Conservation (phyloP, 2,888 invertebrate species). For the Drosophila hawaiiensis region DNA sequence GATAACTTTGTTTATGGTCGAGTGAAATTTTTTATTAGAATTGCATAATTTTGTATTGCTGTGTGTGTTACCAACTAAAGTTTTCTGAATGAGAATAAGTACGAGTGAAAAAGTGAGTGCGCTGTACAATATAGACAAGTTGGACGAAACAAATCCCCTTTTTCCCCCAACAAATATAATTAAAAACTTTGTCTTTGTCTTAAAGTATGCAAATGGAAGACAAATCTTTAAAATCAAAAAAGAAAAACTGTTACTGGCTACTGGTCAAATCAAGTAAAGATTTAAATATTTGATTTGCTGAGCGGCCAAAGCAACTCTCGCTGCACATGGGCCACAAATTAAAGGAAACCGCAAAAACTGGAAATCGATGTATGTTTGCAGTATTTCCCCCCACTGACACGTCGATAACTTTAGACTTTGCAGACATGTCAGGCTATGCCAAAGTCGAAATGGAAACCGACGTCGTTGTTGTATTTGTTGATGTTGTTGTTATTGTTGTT, state of each 20-base stretch:
- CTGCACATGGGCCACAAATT: constrained; percentile 13
- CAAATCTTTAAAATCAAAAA: not conserved
- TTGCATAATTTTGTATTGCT: too few relatives aligned
- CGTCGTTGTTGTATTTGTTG: constrained; percentile 22
- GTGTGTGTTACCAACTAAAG: too few relatives aligned
- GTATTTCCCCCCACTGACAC: constrained; percentile 58
- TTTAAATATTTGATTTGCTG: constrained; percentile 11
- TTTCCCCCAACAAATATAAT: too few relatives aligned
- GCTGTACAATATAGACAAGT: too few relatives aligned
- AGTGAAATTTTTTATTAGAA: too few relatives aligned
- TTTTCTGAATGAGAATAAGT: too few relatives aligned
- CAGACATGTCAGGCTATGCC: constrained; percentile 71
- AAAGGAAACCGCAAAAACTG: constrained; percentile 40
- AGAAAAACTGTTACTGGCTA: not conserved
- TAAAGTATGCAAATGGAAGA: not conserved
- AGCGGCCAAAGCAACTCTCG: constrained; percentile 34
- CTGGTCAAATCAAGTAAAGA: constrained; percentile 1
- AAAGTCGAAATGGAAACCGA: constrained; percentile 58
- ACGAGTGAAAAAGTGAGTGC: too few relatives aligned
- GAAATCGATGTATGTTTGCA: constrained; percentile 30
- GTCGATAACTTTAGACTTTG: constrained; percentile 65
- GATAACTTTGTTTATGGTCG: not conserved
- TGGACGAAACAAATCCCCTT: too few relatives aligned
- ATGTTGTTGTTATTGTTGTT: constrained; percentile 9
- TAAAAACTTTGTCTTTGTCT: too few relatives aligned